These are phyloP conservation scores for Allophyes oxyacanthae DNA, from an alignment of 2,888 invertebrate species.

Conservation along the genomic window DNA sequence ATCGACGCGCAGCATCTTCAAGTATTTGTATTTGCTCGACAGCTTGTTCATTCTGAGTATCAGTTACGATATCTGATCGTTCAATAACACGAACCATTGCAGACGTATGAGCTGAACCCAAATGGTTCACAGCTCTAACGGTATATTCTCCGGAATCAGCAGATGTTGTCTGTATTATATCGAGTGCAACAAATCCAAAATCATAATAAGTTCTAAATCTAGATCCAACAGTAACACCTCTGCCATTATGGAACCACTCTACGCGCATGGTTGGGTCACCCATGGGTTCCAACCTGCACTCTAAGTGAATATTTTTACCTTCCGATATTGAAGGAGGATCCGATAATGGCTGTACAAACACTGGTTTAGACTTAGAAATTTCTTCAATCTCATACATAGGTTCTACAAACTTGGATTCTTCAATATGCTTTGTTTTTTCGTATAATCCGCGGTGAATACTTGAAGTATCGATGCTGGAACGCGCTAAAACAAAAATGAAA, in stretches of 20 bases:
- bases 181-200: slow-evolving; percentile 98
- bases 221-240: slow-evolving; percentile 95
- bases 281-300: slow-evolving; percentile 97
- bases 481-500: slow-evolving; percentile 89
- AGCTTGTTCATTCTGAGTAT: slow-evolving; percentile 97
- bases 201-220: slow-evolving; percentile 98
- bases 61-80: slow-evolving; percentile 94
- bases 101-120: slow-evolving; percentile 97
- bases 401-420: slow-evolving; percentile 95
- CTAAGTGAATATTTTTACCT: slow-evolving; percentile 96
- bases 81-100: slow-evolving; percentile 96
- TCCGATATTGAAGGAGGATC: slow-evolving; percentile 96
- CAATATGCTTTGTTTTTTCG: slow-evolving; percentile 96
- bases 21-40: slow-evolving; percentile 97
- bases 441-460: slow-evolving; percentile 96
- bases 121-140: slow-evolving; percentile 96
- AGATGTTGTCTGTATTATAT: slow-evolving; percentile 98
- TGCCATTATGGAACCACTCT: slow-evolving; percentile 98
- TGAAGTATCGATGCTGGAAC: slow-evolving; percentile 96
- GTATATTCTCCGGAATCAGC: slow-evolving; percentile 99
- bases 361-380: slow-evolving; percentile 98
- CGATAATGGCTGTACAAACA: slow-evolving; percentile 96
- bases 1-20: slow-evolving; percentile 93
- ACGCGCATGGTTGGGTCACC: slow-evolving; percentile 98
- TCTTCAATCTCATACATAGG: slow-evolving; percentile 97